These are phyloP conservation scores for Microcebus griseorufus DNA, from an alignment of 2,113 vertebrate genomes.

Conservation along the genomic window DNA sequence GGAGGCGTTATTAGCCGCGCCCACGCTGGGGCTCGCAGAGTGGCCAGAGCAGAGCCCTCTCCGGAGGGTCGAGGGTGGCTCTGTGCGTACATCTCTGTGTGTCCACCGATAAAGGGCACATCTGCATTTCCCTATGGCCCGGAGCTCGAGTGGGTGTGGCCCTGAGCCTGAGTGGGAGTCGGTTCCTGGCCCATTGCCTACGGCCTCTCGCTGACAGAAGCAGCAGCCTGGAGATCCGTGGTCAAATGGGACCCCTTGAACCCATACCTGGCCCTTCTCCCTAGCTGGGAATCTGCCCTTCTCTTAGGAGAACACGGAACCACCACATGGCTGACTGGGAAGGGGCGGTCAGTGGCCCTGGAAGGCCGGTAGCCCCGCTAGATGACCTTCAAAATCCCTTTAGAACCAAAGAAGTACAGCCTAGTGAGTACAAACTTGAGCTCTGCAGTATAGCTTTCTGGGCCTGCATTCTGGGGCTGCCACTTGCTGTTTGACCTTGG, in stretches of 20 bases:
- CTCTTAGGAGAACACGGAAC: neutral
- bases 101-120: neutral
- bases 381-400: neutral
- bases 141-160: fast-evolving
- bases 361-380: neutral
- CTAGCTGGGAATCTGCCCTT: neutral
- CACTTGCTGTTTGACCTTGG: neutral
- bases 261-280: neutral
- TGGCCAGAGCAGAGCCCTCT: neutral
- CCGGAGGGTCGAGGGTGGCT: neutral
- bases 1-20: constrained; percentile 12
- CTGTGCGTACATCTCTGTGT: neutral
- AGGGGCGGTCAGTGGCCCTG: fast-evolving
- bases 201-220: neutral
- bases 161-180: neutral
- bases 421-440: fast-evolving
- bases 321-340: neutral
- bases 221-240: neutral
- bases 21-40: neutral
- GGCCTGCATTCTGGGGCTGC: neutral
- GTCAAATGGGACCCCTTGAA: no score
- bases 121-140: neutral
- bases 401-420: fast-evolving
- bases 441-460: neutral
- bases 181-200: neutral